phyloP scores from a whole-genome alignment of 2,797 vertebrate species.

The Borostomias antarcticus region DNA sequence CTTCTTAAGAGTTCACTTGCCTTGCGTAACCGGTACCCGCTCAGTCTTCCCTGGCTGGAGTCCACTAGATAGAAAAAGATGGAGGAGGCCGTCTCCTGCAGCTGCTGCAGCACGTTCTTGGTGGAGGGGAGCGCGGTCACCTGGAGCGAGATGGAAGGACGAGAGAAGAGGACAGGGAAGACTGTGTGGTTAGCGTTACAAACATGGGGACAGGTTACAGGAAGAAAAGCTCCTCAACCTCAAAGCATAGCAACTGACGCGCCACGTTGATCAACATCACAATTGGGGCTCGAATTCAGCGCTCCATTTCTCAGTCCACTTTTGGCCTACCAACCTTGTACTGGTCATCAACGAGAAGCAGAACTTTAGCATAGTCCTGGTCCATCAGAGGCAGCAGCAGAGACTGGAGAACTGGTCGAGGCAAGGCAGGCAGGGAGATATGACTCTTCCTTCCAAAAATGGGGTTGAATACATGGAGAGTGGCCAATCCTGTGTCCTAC shows the following conservation, averaged over 20 bases:
- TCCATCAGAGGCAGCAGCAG: constrained; percentile 93
- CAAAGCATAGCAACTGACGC: no score
- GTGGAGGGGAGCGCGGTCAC: constrained; percentile 93
- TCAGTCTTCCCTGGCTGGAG: constrained; percentile 83
- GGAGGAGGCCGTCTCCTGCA: constrained; percentile 89
- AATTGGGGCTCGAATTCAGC: neutral
- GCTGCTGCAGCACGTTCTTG: constrained; percentile 91
- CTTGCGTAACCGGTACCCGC: constrained; percentile 91
- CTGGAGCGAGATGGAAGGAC: constrained; percentile 64
- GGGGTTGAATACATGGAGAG: constrained; percentile 94
- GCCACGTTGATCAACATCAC: neutral
- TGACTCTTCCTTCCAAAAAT: constrained; percentile 97
- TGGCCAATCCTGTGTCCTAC: constrained; percentile 87
- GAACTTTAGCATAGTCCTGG: constrained; percentile 95
- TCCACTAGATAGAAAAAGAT: constrained; percentile 94
- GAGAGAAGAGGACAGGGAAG: neutral
- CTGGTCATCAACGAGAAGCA: constrained; percentile 91
- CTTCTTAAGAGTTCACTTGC: no score
- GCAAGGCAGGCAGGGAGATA: constrained; percentile 83
- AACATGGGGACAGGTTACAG: neutral
- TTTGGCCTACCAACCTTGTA: constrained; percentile 82
- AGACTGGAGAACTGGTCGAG: constrained; percentile 89
- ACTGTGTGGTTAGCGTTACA: neutral
- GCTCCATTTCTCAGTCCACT: neutral
- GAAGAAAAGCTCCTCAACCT: neutral